phyloP scores from a whole-genome alignment of 1,140 invertebrate genomes.

The Popillia japonica region DNA sequence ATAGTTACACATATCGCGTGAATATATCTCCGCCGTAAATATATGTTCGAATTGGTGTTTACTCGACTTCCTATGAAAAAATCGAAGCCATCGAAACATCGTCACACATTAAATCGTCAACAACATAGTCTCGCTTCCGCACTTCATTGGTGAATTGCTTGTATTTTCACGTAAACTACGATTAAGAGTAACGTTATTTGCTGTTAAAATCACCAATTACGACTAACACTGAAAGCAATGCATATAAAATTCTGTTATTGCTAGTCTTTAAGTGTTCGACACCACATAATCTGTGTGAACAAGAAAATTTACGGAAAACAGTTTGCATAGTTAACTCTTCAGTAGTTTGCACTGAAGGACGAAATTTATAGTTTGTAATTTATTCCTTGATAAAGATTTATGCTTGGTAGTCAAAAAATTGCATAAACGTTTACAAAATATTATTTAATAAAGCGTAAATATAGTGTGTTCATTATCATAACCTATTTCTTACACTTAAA shows the following conservation, averaged over 20 bases:
- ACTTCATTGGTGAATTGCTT: conserved; percentile 6
- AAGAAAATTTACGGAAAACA: background rate
- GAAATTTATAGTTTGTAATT: too few species aligned
- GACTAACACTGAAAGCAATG: background rate
- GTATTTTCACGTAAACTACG: background rate
- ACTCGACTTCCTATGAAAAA: background rate
- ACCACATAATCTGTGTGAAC: conserved; percentile 3
- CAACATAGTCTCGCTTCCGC: background rate
- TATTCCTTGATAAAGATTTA: too few species aligned
- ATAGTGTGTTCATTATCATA: too few species aligned
- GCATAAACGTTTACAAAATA: too few species aligned
- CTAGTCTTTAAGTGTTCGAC: background rate
- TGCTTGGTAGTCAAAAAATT: too few species aligned
- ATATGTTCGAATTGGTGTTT: conserved; percentile 4
- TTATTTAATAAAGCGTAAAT: too few species aligned
- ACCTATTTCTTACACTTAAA: too few species aligned
- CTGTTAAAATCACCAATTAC: conserved; percentile 14
- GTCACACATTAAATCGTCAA: conserved; percentile 6
- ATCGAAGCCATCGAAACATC: background rate
- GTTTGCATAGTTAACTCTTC: too few species aligned
- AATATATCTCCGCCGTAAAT: background rate
- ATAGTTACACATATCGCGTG: background rate
- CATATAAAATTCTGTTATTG: conserved; percentile 5
- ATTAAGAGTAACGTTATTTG: conserved; percentile 2
- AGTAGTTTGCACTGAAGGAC: too few species aligned